Conservation (phyloP, 2,113 vertebrate genomes). For the Cephalopterus ornatus region DNA sequence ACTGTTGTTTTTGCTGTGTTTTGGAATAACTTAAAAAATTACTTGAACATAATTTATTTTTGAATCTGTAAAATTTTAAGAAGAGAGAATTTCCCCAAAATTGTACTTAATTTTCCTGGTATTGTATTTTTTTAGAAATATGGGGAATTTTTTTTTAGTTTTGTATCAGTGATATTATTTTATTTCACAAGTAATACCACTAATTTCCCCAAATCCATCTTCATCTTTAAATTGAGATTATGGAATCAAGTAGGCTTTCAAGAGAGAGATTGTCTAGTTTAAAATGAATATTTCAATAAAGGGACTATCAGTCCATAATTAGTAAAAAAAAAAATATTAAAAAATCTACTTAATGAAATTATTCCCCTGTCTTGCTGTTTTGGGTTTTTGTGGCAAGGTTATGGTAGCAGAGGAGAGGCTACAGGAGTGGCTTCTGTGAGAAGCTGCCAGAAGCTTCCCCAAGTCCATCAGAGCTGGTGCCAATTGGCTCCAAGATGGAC, state of each 20-base stretch:
- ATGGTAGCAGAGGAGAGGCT: background rate
- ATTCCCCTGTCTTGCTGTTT: background rate
- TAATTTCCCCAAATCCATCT: background rate
- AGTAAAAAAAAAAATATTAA: background rate
- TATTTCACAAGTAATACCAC: background rate
- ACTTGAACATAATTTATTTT: background rate
- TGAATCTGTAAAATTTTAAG: background rate
- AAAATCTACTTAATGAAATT: background rate
- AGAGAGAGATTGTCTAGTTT: background rate
- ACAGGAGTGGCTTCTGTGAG: background rate
- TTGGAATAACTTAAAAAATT: background rate
- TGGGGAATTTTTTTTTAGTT: background rate
- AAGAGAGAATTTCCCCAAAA: background rate
- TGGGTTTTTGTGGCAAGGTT: background rate
- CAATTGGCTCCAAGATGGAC: accelerated
- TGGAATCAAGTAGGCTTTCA: background rate
- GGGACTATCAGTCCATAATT: background rate
- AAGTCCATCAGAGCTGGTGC: accelerated
- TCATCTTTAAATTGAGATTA: background rate
- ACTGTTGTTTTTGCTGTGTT: background rate
- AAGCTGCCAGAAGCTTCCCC: background rate
- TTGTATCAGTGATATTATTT: background rate
- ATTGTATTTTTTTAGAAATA: background rate
- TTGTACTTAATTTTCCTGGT: background rate
- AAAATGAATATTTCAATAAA: background rate